Evolutionary conservation across 2,797 vertebrate species (phyloP).

Genomic region (Alosa sapidissima): DNA sequence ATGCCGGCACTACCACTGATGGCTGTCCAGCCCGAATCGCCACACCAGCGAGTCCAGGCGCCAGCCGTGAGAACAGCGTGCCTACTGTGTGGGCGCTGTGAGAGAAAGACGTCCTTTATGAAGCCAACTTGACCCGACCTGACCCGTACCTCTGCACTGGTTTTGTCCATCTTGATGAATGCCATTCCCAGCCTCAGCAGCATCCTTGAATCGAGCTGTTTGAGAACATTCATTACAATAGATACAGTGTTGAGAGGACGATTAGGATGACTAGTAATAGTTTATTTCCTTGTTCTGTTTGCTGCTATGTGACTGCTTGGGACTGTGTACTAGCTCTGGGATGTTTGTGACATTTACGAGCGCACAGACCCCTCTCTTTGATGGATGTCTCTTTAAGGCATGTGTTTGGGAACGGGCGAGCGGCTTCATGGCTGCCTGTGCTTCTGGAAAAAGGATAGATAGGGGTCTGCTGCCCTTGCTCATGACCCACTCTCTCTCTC

Average conservation of each 20-base stretch:
- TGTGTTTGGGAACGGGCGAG: neutral
- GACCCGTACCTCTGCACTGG: neutral
- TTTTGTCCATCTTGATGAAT: neutral
- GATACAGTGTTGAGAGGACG: slow-evolving; percentile 30
- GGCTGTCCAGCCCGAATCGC: neutral
- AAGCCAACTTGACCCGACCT: neutral
- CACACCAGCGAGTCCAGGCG: neutral
- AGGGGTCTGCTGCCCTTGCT: neutral
- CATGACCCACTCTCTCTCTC: neutral
- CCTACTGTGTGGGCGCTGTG: neutral
- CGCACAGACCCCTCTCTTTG: neutral
- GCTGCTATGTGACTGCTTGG: neutral
- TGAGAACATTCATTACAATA: slow-evolving; percentile 17
- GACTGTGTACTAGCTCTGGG: neutral
- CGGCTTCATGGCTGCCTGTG: neutral
- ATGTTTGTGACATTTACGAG: slow-evolving; percentile 36
- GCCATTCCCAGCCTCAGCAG: neutral
- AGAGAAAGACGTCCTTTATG: neutral
- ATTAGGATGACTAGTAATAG: neutral
- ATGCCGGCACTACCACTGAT: neutral
- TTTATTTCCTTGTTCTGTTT: neutral
- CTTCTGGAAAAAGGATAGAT: neutral
- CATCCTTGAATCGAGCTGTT: neutral
- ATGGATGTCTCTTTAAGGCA: slow-evolving; percentile 4
- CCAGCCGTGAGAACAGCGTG: neutral